Evolutionary conservation across 2,113 vertebrate genomes (phyloP), one percentile per base, ranked within the genome.

Genomic region (Poecile atricapillus): DNA sequence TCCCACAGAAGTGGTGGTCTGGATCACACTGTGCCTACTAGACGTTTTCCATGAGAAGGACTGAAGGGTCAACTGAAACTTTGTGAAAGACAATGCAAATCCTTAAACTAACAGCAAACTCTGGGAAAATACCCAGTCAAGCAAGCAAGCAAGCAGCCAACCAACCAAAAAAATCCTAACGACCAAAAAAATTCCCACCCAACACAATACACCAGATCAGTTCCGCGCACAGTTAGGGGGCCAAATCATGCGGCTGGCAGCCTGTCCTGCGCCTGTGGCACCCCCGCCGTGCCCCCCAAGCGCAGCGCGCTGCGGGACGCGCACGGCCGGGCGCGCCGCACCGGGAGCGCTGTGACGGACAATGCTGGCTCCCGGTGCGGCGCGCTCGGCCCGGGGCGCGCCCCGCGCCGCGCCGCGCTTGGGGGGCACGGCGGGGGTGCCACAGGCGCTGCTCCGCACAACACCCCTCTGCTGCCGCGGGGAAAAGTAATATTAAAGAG

Each of bases 381-480:
- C 4, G 22, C 17, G 11, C 49, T 30, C 5, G 7, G 49, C 49
- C 5, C 6, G 15, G 24, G 3, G 70, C 23, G 13, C 43, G 5
- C 27, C 37, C 39, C 2, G 22, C 46, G 7, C 37, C 11, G 33
- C 14, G 14, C 74, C 10, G 43, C 12, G 20, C 71, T 2, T 0
- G 33, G 4, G 15, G 80, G 3, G 25, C 37, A 24, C 15, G 23
- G 39, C 21, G 7, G 30, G 35, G 25, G 1, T 4, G 33, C 20
- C 47, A 30, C 20, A 1, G 2, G 5, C 6, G 5, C 12, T 14
- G 0, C 63, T 18, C n/a, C 2, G 2, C 62, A 5, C 50, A 55
- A 5, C 19, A 8, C 7, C 53, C 30, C 15, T 14, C 37, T 27
- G 1, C 67, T 15, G n/a, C 1, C 3, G 8, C 0, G 3, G 11